phyloP scores from a whole-genome alignment of 2,797 vertebrate genomes.

The Eulemur rubriventer region DNA sequence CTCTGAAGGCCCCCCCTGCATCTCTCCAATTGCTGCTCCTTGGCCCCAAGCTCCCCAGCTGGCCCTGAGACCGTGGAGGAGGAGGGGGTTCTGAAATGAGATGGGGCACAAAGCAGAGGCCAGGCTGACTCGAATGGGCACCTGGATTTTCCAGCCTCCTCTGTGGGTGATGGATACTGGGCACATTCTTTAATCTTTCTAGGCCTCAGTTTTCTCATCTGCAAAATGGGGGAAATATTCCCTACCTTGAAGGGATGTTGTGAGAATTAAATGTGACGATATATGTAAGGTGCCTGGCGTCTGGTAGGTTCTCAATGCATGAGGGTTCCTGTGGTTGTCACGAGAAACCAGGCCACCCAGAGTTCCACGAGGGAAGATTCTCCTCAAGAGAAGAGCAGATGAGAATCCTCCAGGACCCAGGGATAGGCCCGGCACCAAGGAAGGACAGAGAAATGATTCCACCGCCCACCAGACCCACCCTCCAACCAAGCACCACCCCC shows the following conservation, averaged over 20 bases:
- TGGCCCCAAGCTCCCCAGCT: background rate
- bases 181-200: background rate
- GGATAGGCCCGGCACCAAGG: background rate
- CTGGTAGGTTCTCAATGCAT: background rate
- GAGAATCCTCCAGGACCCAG: background rate
- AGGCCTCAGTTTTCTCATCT: background rate
- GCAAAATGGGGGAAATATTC: background rate
- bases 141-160: background rate
- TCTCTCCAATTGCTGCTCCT: background rate
- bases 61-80: background rate
- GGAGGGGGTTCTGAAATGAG: background rate
- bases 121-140: background rate
- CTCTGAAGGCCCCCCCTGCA: background rate
- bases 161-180: too few relatives aligned
- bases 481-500: background rate
- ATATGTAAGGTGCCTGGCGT: background rate
- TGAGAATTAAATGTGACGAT: background rate
- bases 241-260: background rate
- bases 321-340: background rate
- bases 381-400: background rate
- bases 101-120: background rate
- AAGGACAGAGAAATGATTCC: background rate
- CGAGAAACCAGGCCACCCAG: background rate
- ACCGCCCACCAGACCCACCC: accelerated
- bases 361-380: background rate